phyloP scores from a whole-genome alignment of 2,888 invertebrate genomes.

The Taphrorychus bicolor region DNA sequence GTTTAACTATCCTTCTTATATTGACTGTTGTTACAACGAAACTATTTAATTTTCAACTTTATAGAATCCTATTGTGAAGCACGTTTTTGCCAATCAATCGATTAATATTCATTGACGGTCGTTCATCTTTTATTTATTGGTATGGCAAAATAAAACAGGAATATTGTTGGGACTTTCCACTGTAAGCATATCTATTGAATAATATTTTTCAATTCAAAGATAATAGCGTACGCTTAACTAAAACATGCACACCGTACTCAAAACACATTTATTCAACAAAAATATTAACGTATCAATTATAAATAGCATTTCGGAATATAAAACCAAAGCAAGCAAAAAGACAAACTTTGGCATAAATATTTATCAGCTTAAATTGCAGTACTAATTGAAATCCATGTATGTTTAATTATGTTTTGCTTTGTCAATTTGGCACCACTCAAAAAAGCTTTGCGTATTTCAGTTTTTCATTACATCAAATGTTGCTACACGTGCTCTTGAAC shows the following conservation, averaged over 20 bases:
- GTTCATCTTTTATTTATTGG: background rate
- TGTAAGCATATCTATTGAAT: slow-evolving; percentile 3
- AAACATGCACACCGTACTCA: slow-evolving; percentile 3
- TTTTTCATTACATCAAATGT: background rate
- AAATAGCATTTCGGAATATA: slow-evolving; percentile 5
- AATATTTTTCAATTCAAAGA: slow-evolving; percentile 2
- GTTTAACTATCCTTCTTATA: background rate
- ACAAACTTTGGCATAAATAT: slow-evolving; percentile 11
- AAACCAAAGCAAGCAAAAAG: slow-evolving; percentile 15
- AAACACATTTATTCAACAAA: slow-evolving; percentile 13
- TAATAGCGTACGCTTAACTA: slow-evolving; percentile 4
- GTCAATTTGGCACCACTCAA: background rate
- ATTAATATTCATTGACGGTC: background rate
- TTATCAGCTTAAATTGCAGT: slow-evolving; percentile 8
- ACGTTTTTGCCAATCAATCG: background rate
- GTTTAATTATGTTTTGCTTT: background rate
- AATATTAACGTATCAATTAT: slow-evolving; percentile 17
- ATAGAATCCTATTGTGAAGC: background rate
- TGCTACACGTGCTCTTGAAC: too few relatives aligned
- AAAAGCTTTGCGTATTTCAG: background rate
- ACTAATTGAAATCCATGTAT: slow-evolving; percentile 8
- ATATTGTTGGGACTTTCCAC: background rate
- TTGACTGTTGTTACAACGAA: background rate
- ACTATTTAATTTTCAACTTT: background rate
- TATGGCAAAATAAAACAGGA: background rate